Evolutionary conservation across 2,113 vertebrate genomes (phyloP).

Genomic region (Arothron firmamentum): DNA sequence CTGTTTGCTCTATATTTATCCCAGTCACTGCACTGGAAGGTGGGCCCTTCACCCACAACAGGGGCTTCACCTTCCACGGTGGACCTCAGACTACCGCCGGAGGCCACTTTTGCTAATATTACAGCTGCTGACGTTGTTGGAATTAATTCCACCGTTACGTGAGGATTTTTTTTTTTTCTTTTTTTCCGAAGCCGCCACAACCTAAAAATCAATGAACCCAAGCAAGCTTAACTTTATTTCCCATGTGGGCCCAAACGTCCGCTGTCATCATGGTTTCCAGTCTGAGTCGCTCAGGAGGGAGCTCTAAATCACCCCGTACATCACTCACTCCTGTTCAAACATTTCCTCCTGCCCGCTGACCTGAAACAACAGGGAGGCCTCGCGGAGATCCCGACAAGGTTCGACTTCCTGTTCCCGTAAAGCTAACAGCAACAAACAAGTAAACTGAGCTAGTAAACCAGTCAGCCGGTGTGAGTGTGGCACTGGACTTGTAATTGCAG

Average conservation of each 20-base stretch:
- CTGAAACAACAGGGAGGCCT: constrained; percentile 54
- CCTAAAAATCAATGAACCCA: constrained; percentile 30
- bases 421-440: not conserved
- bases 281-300: constrained; percentile 22
- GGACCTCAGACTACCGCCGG: no score
- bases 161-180: no score
- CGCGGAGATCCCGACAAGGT: constrained; percentile 43
- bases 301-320: constrained; percentile 53
- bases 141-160: no score
- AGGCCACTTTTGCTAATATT: no score
- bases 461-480: not conserved
- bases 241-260: constrained; percentile 35
- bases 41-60: no score
- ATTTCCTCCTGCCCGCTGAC: constrained; percentile 46
- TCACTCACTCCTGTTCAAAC: constrained; percentile 61
- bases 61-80: no score
- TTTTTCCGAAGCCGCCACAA: no score
- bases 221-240: constrained; percentile 34
- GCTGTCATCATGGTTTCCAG: constrained; percentile 38
- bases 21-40: not conserved
- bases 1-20: constrained; percentile 10
- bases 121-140: no score
- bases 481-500: not conserved
- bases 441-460: not conserved
- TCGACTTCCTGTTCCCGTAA: constrained; percentile 7